Conservation (phyloP, 2,888 invertebrate species). For the Atherix ibis region DNA sequence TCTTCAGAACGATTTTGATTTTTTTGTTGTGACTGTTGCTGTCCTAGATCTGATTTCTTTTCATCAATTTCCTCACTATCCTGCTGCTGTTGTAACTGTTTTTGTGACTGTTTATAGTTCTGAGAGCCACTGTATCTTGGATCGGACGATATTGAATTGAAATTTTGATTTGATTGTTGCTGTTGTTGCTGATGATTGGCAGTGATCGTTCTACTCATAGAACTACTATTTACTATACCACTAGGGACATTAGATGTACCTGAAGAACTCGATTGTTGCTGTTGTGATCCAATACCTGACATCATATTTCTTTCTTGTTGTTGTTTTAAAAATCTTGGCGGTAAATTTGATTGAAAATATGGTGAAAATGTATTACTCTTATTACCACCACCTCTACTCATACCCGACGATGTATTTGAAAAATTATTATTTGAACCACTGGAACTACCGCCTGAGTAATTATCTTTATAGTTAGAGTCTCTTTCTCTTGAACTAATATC, state of each 20-base stretch:
- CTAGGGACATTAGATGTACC: no score
- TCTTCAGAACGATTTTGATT: constrained; percentile 14
- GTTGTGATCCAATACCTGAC: constrained; percentile 3
- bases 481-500: constrained; percentile 13
- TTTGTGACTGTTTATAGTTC: constrained; percentile 12
- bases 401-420: constrained; percentile 18
- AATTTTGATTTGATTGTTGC: constrained; percentile 8
- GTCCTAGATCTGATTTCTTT: no score
- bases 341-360: constrained; percentile 66
- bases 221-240: constrained; percentile 1
- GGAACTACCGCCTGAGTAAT: constrained; percentile 19
- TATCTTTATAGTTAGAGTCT: constrained; percentile 13
- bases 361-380: constrained; percentile 40
- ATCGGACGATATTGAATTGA: constrained; percentile 19
- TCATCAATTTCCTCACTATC: no score
- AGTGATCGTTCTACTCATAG: constrained; percentile 14
- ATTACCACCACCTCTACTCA: constrained; percentile 37
- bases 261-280: constrained; percentile 12
- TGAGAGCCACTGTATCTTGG: constrained; percentile 16
- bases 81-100: constrained; percentile 11
- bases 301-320: constrained; percentile 35
- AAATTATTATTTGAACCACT: constrained; percentile 17
- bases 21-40: constrained; percentile 10
- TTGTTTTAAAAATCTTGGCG: constrained; percentile 71
- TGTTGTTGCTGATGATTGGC: constrained; percentile 15